Evolutionary conservation across 2,113 vertebrate genomes (phyloP), one percentile per base, ranked within the genome.

Genomic region (Smithornis capensis): DNA sequence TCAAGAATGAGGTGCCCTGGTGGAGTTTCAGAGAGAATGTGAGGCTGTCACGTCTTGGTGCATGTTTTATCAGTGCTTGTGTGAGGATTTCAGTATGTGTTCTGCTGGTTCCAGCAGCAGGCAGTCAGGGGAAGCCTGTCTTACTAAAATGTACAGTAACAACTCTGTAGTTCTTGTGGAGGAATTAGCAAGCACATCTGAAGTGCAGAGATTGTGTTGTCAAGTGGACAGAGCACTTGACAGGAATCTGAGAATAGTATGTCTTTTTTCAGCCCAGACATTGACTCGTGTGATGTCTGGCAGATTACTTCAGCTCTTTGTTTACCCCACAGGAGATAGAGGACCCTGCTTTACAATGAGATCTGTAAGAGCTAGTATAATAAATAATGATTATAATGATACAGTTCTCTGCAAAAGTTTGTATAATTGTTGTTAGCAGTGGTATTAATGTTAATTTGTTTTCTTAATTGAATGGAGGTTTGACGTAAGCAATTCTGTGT

Each of bases 21-120:
- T 81, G 33, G 75, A 63, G 38, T 4, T 78, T 23, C 19, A 33
- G 57, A 31, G 23, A 16, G 29, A 24, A 6, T 2, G 1, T 1
- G 5, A 47, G 21, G 33, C 18, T 79, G 23, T 50, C 57, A 24
- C 0, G 0, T 38, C 23, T 45, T 6, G 0, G 6, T 27, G 4
- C 16, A 1, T 24, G 23, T 70, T 83, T 70, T 47, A 28, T 59
- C 0, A 2, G 19, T 63, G 7, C 42, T 71, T 55, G 0, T 71
- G 38, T n/a, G 12, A 33, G 19, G 52, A 5, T 1, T 47, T 10
- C 19, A 27, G 14, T 56, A 15, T n/a, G 12, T 28, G 1, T 67
- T 76, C 53, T 62, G 37, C 45, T 75, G 31, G 9, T 65, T 68
- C 62, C 60, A 16, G 17, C 44, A 44, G 27, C 37, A n/a, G 42